Conservation (phyloP, 2,113 vertebrate genomes). For the Hippocampus barbouri region DNA sequence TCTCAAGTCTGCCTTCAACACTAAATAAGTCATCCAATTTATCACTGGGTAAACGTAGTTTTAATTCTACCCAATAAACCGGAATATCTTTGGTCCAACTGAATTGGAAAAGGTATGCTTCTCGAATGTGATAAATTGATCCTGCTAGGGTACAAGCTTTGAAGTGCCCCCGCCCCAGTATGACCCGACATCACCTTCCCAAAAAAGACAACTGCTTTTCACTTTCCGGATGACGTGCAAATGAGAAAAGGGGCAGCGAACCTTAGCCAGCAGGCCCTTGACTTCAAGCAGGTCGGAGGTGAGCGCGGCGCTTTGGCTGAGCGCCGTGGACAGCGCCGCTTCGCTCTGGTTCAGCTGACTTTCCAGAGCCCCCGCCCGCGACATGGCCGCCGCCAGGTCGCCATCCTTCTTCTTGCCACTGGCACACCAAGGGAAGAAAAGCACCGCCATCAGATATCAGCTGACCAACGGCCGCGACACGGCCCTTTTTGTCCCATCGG, state of each 20-base stretch:
- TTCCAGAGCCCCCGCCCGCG: slow-evolving; percentile 83
- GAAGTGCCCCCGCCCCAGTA: too few species aligned
- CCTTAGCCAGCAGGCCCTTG: slow-evolving; percentile 85
- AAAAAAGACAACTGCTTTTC: too few species aligned
- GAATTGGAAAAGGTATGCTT: not conserved
- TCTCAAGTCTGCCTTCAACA: too few species aligned
- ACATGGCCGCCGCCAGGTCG: slow-evolving; percentile 78
- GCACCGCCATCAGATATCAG: not conserved
- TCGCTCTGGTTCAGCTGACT: slow-evolving; percentile 84
- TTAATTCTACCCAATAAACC: not conserved
- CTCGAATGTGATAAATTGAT: too few species aligned
- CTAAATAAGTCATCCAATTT: too few species aligned
- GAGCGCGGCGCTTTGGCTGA: slow-evolving; percentile 79
- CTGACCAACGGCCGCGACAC: too few species aligned
- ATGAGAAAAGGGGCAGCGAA: slow-evolving; percentile 27
- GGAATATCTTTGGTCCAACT: not conserved
- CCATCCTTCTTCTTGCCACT: slow-evolving; percentile 89
- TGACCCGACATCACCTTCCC: too few species aligned
- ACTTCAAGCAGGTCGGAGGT: slow-evolving; percentile 80
- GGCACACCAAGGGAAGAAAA: slow-evolving; percentile 17
- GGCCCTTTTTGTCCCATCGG: too few species aligned
- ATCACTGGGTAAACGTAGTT: not conserved
- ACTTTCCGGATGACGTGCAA: too few species aligned
- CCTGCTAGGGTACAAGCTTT: too few species aligned
- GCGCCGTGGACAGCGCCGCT: slow-evolving; percentile 79